A percentile compares a stretch with the other conserved stretches of the same genome.
These are phyloP conservation scores for Crypturellus tataupa DNA, from an alignment of 2,797 vertebrate genomes.

Conservation along the genomic window DNA sequence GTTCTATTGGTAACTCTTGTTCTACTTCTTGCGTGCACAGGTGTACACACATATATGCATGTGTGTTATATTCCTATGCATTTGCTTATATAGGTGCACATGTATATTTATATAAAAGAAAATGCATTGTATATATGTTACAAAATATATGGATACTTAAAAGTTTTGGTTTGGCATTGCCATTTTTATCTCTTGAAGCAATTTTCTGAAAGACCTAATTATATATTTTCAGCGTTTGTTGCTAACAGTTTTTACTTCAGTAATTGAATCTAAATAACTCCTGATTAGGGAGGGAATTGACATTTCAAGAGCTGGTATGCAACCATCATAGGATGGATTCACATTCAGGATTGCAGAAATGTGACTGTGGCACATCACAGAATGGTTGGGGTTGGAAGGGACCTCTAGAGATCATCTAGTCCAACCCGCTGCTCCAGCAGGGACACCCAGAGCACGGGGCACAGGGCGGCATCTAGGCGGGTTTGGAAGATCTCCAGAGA, in stretches of 20 bases:
- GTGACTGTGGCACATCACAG: not conserved
- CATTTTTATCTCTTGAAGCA: not conserved
- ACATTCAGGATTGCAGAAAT: not conserved
- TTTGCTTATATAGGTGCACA: too few relatives aligned
- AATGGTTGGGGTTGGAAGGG: too few relatives aligned
- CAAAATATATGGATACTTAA: not conserved
- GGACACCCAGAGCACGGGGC: too few relatives aligned
- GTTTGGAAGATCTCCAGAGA: too few relatives aligned
- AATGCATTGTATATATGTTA: not conserved
- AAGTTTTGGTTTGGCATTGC: not conserved
- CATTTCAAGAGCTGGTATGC: accelerated
- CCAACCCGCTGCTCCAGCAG: too few relatives aligned
- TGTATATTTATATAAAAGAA: not conserved
- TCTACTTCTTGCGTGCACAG: not conserved
- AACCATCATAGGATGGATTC: not conserved
- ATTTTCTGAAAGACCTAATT: not conserved
- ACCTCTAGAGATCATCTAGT: too few relatives aligned
- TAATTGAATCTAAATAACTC: not conserved
- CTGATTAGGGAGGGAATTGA: not conserved
- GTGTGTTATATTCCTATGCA: not conserved
- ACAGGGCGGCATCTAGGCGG: too few relatives aligned
- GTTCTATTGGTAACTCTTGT: not conserved
- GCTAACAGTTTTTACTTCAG: not conserved
- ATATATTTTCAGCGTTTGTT: not conserved
- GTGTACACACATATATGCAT: not conserved